Base-by-base conservation (phyloP, 2,888 invertebrate species). In the Gastrophysa polygoni region DNA sequence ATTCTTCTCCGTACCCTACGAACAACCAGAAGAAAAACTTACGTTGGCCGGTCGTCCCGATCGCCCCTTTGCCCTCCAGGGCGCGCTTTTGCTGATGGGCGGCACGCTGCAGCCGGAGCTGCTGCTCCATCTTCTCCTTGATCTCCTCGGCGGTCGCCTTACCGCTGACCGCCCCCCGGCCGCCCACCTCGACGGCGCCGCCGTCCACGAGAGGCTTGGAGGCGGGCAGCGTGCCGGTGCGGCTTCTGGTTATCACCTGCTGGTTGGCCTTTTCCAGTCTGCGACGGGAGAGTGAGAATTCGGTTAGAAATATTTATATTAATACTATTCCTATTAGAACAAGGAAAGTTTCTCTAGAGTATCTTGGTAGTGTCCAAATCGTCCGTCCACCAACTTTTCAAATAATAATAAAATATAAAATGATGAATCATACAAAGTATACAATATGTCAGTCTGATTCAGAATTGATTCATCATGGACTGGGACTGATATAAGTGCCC, bases 81-180 rank as follows among this genome's bases (percentile, higher is more conserved):
- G 89, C 89, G 54, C 93, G 85, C 80, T 95, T 95, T 75, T 95
- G 95, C 75, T 95, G 93, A 81, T 94, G 93, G 0, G 93, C 94
- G 18, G 93, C 91, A 64, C 96, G 83, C 78, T 96, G 96, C 73
- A 94, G 85, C 60, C 93, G 89, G 68, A 96, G 82, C 77, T 96
- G 94, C 68, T 93, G 93, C 76, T 96, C 96, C 90, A 95, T 90
- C 80, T 94, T 94, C 72, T 95, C 95, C 80, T 92, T 93, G 65
- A 91, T 88, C 75, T 93, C 93, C 69, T 90, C 87, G 0, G 90
- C 86, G 24, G 87, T 87, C 0, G 88, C 85, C 73, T 88, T 87
- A 69, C 82, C 86, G 73, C 80, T 85, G 8, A 85, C 83, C 4
- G 83, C 68, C 82, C 68, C 75, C 81, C 71, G 63, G 75, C 77